Conservation (phyloP, 1,140 invertebrate genomes). For the Drosophila sp. region DNA sequence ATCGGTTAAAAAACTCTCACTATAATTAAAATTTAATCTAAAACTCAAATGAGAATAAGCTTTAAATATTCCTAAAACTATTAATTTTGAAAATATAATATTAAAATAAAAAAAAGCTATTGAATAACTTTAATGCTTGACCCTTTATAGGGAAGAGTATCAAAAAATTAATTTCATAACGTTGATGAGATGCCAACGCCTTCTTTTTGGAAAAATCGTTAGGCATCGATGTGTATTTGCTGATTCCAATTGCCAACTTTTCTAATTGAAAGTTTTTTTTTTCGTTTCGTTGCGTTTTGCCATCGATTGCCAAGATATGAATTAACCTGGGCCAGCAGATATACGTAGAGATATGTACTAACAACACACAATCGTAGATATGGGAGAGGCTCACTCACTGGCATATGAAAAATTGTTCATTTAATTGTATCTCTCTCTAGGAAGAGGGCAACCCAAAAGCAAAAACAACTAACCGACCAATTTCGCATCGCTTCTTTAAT, state of each 20-base stretch:
- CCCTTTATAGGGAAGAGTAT: conserved; percentile 5
- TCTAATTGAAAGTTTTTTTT: conserved; percentile 57
- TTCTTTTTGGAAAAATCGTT: conserved; percentile 18
- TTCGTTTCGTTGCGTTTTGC: conserved; percentile 11
- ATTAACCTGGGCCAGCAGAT: conserved; percentile 49
- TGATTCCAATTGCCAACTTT: conserved; percentile 48
- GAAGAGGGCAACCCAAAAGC: conserved; percentile 14
- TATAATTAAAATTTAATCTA: no score
- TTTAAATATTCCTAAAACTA: neutral
- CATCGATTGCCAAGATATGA: conserved; percentile 70
- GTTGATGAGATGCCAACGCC: conserved; percentile 58
- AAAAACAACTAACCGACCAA: neutral
- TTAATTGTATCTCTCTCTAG: conserved; percentile 58
- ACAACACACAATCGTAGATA: conserved; percentile 41
- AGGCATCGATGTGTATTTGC: conserved; percentile 40
- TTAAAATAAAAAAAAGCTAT: neutral
- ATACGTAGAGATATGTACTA: conserved; percentile 44
- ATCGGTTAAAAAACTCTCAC: no score
- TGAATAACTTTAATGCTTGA: neutral
- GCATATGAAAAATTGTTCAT: conserved; percentile 64
- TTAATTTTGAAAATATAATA: neutral
- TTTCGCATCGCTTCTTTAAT: conserved; percentile 60
- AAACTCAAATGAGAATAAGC: no score
- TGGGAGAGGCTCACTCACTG: neutral
- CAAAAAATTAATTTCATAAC: conserved; percentile 61